phyloP scores from a whole-genome alignment of 2,888 invertebrate species.

The Deilephila porcellus region DNA sequence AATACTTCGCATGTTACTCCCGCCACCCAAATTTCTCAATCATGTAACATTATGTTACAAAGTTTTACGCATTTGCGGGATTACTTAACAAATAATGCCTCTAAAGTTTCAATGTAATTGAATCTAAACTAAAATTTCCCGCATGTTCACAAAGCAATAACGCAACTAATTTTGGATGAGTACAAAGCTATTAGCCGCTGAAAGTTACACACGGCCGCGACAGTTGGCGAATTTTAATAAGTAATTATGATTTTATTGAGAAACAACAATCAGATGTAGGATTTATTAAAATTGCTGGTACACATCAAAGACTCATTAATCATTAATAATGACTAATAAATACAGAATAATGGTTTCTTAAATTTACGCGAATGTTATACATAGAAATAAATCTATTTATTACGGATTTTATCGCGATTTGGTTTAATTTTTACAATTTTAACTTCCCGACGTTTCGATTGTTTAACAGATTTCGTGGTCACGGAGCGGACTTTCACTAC shows the following conservation, averaged over 20 bases:
- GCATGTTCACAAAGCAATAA: slow-evolving; percentile 54
- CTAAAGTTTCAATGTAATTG: slow-evolving; percentile 33
- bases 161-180: slow-evolving; percentile 59
- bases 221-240: background rate
- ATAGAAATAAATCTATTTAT: too few species aligned
- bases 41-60: background rate
- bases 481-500: too few species aligned
- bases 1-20: background rate
- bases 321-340: too few species aligned
- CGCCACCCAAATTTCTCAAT: background rate
- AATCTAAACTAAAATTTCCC: slow-evolving; percentile 46
- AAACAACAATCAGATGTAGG: too few species aligned
- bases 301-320: too few species aligned
- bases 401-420: too few species aligned
- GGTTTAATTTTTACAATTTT: too few species aligned
- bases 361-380: too few species aligned
- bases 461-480: too few species aligned
- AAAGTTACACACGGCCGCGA: slow-evolving; percentile 28
- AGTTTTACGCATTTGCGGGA: slow-evolving; percentile 4
- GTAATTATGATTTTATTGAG: background rate
- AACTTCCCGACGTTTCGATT: too few species aligned
- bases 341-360: too few species aligned
- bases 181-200: slow-evolving; percentile 50
- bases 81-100: slow-evolving; percentile 23
- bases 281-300: too few species aligned